Conservation (phyloP, 2,113 vertebrate genomes). For the Malaclemys terrapin region DNA sequence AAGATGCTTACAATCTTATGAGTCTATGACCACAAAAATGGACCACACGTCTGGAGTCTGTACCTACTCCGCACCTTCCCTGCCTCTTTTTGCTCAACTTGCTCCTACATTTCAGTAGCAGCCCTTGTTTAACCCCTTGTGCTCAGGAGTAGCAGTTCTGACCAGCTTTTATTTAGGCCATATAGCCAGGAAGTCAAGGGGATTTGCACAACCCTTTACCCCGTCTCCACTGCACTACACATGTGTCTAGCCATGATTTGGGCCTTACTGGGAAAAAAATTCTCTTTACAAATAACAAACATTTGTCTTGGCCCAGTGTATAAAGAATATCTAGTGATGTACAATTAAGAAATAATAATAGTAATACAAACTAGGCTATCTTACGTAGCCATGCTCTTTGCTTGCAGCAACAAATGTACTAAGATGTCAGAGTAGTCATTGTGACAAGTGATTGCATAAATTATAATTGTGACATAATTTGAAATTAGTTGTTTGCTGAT, state of each 20-base stretch:
- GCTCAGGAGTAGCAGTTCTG: not conserved
- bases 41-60: not conserved
- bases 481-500: not conserved
- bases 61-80: not conserved
- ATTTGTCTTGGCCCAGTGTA: not conserved
- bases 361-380: accelerated
- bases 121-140: not conserved
- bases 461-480: not conserved
- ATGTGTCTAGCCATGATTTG: not conserved
- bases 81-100: not conserved
- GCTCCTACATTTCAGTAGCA: not conserved
- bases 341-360: not conserved
- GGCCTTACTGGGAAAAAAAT: not conserved
- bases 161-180: not conserved
- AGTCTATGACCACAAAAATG: not conserved
- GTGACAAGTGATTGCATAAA: not conserved
- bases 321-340: not conserved
- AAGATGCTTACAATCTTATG: not conserved
- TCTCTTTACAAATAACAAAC: not conserved
- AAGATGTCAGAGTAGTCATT: not conserved
- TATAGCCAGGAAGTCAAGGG: not conserved
- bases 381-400: accelerated
- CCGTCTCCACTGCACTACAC: not conserved
- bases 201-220: not conserved
- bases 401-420: not conserved